A percentile compares a stretch with the other conserved stretches of the same genome.
phyloP scores from a whole-genome alignment of 2,113 vertebrate genomes.

The Meles meles region DNA sequence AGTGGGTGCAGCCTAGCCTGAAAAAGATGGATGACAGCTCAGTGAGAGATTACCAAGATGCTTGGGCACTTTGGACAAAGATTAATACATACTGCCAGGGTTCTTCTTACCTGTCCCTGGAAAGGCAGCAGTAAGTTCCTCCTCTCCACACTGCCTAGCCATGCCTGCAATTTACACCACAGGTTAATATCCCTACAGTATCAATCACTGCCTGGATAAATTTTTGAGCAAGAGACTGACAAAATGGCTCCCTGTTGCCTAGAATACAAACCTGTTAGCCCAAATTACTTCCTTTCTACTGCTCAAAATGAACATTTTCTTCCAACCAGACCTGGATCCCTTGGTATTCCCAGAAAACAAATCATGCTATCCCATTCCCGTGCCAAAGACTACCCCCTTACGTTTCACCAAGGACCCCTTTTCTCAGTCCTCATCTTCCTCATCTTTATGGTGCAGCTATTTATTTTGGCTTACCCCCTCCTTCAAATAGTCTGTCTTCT shows the following conservation, averaged over 20 bases:
- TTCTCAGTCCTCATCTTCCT: slow-evolving; percentile 3
- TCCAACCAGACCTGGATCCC: not conserved
- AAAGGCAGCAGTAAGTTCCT: not conserved
- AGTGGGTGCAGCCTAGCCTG: not conserved
- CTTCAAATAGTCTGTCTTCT: slow-evolving; percentile 29
- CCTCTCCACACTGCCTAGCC: not conserved
- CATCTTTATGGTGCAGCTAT: not conserved
- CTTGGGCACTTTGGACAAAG: not conserved
- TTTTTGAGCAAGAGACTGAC: not conserved
- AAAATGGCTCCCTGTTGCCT: not conserved
- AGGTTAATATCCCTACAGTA: not conserved
- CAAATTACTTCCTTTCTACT: not conserved
- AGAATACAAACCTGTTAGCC: not conserved
- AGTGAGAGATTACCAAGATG: not conserved
- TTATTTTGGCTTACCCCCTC: not conserved
- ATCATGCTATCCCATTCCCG: not conserved
- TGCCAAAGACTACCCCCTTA: not conserved
- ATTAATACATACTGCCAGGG: not conserved
- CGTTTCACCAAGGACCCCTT: slow-evolving; percentile 3
- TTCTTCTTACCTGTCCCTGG: not conserved
- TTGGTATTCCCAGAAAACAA: slow-evolving; percentile 4
- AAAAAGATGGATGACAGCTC: not conserved
- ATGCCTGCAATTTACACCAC: not conserved
- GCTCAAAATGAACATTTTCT: slow-evolving; percentile 6
- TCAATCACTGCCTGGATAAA: not conserved